Evolutionary conservation across 37 sponge, comb jelly and placozoan species (phyloP), one percentile per base, ranked within the genome.

Genomic region (Beroe forskalii): DNA sequence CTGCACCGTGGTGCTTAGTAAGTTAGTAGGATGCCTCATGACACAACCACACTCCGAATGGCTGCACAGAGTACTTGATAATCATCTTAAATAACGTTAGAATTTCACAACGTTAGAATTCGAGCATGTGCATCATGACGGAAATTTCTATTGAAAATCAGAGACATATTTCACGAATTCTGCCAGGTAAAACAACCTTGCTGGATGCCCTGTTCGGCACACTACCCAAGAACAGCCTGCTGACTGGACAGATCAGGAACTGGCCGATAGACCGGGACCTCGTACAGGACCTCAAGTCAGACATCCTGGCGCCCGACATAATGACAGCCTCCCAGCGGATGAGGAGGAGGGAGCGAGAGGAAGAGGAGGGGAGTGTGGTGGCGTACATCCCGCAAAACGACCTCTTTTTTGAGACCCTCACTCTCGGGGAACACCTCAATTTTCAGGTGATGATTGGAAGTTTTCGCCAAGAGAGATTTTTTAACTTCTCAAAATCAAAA

Each of bases 221-320:
- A n/a, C 55, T 80, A 48, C 86, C 86, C 28, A 80, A 44, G 86
- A 80, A 43, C n/a, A 37, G 38, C 55, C 31, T 80, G 3, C 86
- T 80, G 12, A 80, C 86, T 14, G 86, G 86, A 1, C 37, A 22
- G 28, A 80, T 80, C 23, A 9, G 86, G 35, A 80, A 80, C 40
- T 80, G 86, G 86, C 86, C 86, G 30, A 25, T 80, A 80, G 86
- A 80, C 30, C n/a, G 55, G 27, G 86, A 80, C 1, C 86, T 80
- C 0, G 86, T 80, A 2, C 44, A 44, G 86, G 86, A 80, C 28
- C 28, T 80, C 17, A 40, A 38, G 55, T 14, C 44, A 42, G 72
- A 69, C 32, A 1, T 69, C 1, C 33, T 69, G 38, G 35, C 32
- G 38, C 55, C 55, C 6, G 55, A 48, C 55, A 48, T 48, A 6